These are phyloP conservation scores for Spodoptera littoralis DNA, from an alignment of 2,888 invertebrate genomes.

Conservation along the genomic window DNA sequence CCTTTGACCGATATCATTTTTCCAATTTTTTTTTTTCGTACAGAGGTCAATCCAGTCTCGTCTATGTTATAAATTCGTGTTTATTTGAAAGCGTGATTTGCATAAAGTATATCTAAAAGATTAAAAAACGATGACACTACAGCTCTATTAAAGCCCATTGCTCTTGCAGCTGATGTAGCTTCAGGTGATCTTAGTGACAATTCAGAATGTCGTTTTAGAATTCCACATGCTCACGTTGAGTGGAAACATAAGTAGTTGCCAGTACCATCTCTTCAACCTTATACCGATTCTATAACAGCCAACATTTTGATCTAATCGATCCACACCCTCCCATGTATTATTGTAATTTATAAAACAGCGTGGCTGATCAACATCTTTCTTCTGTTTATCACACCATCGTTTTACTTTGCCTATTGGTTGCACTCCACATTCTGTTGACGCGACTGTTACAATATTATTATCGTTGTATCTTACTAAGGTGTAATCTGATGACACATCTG, in stretches of 20 bases:
- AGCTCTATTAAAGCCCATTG: no score
- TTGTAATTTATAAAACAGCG: slow-evolving; percentile 40
- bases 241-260: slow-evolving; percentile 32
- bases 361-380: slow-evolving; percentile 41
- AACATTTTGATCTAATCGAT: slow-evolving; percentile 38
- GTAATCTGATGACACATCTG: not conserved
- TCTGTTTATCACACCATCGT: slow-evolving; percentile 33
- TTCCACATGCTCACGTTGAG: slow-evolving; percentile 19
- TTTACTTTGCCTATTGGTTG: slow-evolving; percentile 12
- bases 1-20: no score
- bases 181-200: no score
- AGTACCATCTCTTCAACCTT: slow-evolving; percentile 37
- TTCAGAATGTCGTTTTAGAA: no score
- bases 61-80: no score
- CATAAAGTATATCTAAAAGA: no score
- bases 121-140: no score
- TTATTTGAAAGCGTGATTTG: no score
- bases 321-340: slow-evolving; percentile 40
- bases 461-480: slow-evolving; percentile 1
- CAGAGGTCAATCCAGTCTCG: no score
- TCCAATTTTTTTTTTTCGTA: not conserved
- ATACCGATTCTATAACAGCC: slow-evolving; percentile 13
- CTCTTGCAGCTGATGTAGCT: no score
- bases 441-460: slow-evolving; percentile 2
- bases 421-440: slow-evolving; percentile 4